phyloP scores from a whole-genome alignment of 2,113 vertebrate species.

The Hypocryptadius cinnamomeus region DNA sequence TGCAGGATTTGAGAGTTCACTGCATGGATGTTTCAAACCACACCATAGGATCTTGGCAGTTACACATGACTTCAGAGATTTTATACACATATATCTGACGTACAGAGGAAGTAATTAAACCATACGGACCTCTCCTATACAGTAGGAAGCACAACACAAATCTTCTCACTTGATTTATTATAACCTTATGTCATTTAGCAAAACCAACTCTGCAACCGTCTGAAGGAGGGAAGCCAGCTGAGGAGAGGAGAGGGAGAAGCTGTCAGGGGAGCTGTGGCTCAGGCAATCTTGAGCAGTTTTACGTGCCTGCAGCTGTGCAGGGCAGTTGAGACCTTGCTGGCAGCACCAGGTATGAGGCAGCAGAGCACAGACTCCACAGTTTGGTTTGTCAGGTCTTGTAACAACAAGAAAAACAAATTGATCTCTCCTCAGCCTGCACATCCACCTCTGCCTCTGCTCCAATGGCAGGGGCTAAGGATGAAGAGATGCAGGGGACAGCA shows the following conservation, averaged over 20 bases:
- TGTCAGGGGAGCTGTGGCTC: background rate
- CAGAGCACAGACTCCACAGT: rapidly evolving
- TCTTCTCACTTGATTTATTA: slow-evolving; percentile 54
- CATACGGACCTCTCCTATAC: slow-evolving; percentile 29
- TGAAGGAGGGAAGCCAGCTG: slow-evolving; percentile 21
- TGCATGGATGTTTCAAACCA: slow-evolving; percentile 42
- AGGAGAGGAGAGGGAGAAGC: background rate
- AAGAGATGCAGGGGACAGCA: background rate
- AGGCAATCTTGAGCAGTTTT: background rate
- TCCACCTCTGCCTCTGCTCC: background rate
- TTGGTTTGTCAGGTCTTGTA: background rate
- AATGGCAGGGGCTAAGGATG: background rate
- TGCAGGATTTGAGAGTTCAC: background rate
- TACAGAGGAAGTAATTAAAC: slow-evolving; percentile 45
- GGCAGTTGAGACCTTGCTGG: background rate
- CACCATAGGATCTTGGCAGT: slow-evolving; percentile 36
- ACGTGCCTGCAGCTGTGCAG: rapidly evolving
- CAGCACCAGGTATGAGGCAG: background rate
- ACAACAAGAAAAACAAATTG: background rate
- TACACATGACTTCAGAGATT: slow-evolving; percentile 25
- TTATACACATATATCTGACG: slow-evolving; percentile 12
- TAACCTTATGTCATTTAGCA: slow-evolving; percentile 41
- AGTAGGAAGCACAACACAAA: slow-evolving; percentile 27
- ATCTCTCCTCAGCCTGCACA: background rate
- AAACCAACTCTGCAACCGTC: slow-evolving; percentile 38